Percentiles rank a stretch among this genome's conserved stretches.
These are phyloP conservation scores for Rhodinocichla rosea DNA, from an alignment of 2,113 vertebrate genomes.

Conservation along the genomic window DNA sequence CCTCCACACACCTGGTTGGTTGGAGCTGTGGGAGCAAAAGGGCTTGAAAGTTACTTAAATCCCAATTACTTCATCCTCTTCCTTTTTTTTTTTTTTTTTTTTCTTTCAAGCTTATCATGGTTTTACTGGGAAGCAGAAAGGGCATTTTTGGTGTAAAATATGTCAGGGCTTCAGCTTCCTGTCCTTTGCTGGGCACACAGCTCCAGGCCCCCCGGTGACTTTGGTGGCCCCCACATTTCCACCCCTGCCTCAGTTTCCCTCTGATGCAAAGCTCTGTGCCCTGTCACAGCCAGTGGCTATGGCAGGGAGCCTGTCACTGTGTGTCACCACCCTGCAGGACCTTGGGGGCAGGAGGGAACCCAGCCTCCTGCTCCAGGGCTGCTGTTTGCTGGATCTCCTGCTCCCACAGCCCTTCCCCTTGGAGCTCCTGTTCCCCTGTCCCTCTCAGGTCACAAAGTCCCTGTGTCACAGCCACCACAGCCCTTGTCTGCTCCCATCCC, in stretches of 20 bases:
- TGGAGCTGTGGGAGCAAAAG: background rate
- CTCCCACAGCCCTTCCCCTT: background rate
- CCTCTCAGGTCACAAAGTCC: accelerated
- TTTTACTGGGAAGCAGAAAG: background rate
- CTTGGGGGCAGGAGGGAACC: background rate
- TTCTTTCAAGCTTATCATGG: background rate
- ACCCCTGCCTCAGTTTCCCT: background rate
- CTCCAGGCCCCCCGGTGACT: background rate
- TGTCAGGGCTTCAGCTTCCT: background rate
- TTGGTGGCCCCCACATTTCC: background rate
- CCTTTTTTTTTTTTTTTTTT: background rate
- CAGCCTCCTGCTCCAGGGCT: background rate
- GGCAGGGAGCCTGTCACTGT: background rate
- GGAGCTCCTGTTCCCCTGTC: accelerated
- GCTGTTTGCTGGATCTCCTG: background rate
- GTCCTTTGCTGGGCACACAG: background rate
- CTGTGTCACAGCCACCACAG: accelerated
- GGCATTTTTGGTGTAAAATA: background rate
- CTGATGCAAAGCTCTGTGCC: background rate
- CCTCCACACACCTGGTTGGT: background rate
- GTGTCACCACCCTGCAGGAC: background rate
- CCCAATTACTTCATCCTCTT: background rate
- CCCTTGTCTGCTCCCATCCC: background rate
- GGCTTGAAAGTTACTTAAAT: background rate
- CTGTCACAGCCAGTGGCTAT: accelerated